Evolutionary conservation across 2,113 vertebrate species (phyloP).

Genomic region (Ondatra zibethicus): DNA sequence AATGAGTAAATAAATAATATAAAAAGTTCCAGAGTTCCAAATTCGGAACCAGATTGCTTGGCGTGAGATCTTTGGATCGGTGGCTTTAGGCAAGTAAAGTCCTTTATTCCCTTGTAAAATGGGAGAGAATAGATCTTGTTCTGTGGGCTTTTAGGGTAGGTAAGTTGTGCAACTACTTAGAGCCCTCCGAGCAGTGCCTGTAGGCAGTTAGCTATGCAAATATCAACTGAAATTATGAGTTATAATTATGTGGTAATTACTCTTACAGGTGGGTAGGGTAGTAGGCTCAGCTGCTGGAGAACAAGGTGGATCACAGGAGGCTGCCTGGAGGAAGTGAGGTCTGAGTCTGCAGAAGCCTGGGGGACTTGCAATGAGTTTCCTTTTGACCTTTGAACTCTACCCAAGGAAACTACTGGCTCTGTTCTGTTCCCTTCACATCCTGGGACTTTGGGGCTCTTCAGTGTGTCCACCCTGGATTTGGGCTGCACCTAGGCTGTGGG

Average conservation of each 20-base stretch:
- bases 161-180: not conserved
- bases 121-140: not conserved
- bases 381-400: constrained; percentile 25
- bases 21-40: not conserved
- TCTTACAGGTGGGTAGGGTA: not conserved
- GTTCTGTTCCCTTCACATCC: constrained; percentile 20
- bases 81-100: constrained; percentile 14
- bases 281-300: not conserved
- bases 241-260: not conserved
- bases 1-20: not conserved
- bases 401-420: not conserved
- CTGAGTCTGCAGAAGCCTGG: constrained; percentile 1
- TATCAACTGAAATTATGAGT: not conserved
- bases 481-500: not conserved
- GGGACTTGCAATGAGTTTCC: constrained; percentile 16
- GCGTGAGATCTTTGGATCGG: constrained; percentile 8
- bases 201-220: not conserved
- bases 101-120: constrained; percentile 18
- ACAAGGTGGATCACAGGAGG: not conserved
- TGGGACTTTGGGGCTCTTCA: constrained; percentile 22
- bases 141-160: not conserved
- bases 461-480: not conserved
- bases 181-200: not conserved
- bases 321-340: constrained; percentile 58
- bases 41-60: not conserved